Evolutionary conservation across 2,888 invertebrate genomes (phyloP), one percentile per base, ranked within the genome.

Genomic region (Endomychus coccineus): DNA sequence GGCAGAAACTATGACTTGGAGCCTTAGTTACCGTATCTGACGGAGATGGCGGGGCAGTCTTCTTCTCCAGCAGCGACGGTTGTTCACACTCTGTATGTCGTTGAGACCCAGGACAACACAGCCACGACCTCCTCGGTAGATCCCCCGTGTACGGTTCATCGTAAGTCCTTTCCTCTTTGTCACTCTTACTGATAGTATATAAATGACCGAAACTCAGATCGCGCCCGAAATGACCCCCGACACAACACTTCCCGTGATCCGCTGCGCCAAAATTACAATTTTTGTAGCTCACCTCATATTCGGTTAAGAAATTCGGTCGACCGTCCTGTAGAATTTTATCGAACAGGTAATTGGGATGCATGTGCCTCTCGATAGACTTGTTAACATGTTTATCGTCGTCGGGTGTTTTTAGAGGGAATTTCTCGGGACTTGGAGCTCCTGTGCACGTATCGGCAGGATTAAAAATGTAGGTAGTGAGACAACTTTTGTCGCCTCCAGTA

Each of bases 401-500:
- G 31, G 25, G 39, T 37, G 48, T 44, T 25, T 43, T 51, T 31
- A 45, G 36, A 7, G 61, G 62, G 43, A 65, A 66, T 24, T 71
- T 65, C 49, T 73, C 74, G 11, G 75, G 65, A 2, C 72, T 67
- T 28, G 75, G 74, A 1, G 74, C 58, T 45, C 75, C 75, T 0
- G 74, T 75, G 60, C 76, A 77, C 40, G 75, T 73, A 44, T 75
- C 74, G 15, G 57, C 65, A 25, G 64, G 64, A 52, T 75, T 73
- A 45, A 75, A 75, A 9, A 73, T 73, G 58, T 75, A 75, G 28
- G 67, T 69, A 50, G 66, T 64, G 23, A 67, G 55, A 36, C 68
- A 67, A 40, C 70, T 61, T 39, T 59, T 58, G 47, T 62, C 57
- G 44, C 57, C 56, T 44, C 54, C 58, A 36, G 48, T 51, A 29